phyloP scores from a whole-genome alignment of 2,888 invertebrate genomes.

The Galeopsomyia nigrocyanea region DNA sequence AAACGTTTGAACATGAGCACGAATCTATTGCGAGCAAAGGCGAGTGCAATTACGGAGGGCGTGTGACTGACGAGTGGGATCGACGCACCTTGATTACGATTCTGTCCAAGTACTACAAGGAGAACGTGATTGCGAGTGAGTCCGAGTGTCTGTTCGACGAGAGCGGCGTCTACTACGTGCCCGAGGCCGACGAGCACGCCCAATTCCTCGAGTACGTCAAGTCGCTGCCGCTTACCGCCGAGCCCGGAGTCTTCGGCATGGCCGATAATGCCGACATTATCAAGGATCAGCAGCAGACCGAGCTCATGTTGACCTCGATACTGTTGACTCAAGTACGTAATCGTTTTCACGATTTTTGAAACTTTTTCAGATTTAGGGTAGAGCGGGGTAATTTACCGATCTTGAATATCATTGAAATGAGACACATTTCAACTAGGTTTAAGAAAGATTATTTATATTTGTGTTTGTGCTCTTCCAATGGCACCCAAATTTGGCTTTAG shows the following conservation, averaged over 20 bases:
- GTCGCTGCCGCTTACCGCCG: slow-evolving; percentile 82
- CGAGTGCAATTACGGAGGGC: slow-evolving; percentile 96
- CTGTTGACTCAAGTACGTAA: slow-evolving; percentile 79
- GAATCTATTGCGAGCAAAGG: slow-evolving; percentile 74
- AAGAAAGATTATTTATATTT: too few relatives aligned
- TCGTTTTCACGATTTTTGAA: too few relatives aligned
- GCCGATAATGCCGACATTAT: slow-evolving; percentile 93
- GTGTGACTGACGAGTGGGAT: slow-evolving; percentile 97
- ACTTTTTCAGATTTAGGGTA: too few relatives aligned
- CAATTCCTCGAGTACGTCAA: slow-evolving; percentile 79
- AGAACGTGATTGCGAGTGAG: slow-evolving; percentile 74
- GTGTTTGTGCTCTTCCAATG: too few relatives aligned
- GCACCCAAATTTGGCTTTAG: too few relatives aligned
- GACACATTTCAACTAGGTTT: too few relatives aligned
- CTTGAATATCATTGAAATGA: too few relatives aligned
- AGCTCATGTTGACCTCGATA: slow-evolving; percentile 80
- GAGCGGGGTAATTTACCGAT: too few relatives aligned
- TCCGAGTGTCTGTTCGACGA: slow-evolving; percentile 54
- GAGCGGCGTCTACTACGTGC: slow-evolving; percentile 79
- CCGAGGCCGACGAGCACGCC: slow-evolving; percentile 79
- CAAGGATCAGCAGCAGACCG: slow-evolving; percentile 90
- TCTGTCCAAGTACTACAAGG: slow-evolving; percentile 84
- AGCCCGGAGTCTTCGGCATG: slow-evolving; percentile 91
- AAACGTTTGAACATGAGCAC: slow-evolving; percentile 30
- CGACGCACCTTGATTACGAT: slow-evolving; percentile 89